A percentile compares a stretch with the other conserved stretches of the same genome.
Evolutionary conservation across 2,113 vertebrate species (phyloP).

Genomic region (Grantiella picta): DNA sequence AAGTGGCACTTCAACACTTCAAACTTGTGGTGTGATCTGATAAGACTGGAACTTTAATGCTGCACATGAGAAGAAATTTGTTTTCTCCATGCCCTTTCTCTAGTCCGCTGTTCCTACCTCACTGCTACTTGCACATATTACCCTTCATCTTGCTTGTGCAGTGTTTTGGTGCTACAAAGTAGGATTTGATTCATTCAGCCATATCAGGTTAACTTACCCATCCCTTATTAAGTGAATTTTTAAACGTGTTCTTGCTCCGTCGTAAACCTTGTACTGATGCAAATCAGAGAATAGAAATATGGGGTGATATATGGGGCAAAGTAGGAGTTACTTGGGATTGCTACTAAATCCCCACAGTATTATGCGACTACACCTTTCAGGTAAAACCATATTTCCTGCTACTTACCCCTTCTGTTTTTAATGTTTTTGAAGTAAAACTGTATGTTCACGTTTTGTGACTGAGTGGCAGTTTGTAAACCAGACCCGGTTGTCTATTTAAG

Average conservation of each 20-base stretch:
- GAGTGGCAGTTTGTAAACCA: background rate
- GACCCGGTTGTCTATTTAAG: background rate
- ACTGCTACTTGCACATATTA: rapidly evolving
- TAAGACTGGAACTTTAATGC: background rate
- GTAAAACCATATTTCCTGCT: background rate
- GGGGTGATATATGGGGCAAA: background rate
- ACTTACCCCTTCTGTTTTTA: background rate
- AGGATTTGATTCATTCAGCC: background rate
- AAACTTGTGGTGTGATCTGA: background rate
- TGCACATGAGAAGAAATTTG: background rate
- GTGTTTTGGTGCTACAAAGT: background rate
- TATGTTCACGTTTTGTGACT: rapidly evolving
- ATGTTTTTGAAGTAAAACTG: background rate
- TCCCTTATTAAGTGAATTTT: background rate
- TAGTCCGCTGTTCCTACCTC: background rate
- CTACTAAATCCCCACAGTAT: background rate
- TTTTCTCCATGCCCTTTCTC: background rate
- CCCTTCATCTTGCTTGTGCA: background rate
- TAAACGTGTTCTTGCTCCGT: background rate
- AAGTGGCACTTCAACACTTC: background rate
- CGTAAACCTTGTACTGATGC: background rate
- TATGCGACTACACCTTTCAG: background rate
- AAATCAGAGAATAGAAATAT: background rate
- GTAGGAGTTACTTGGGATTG: background rate
- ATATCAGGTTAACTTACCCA: background rate